These are phyloP conservation scores for Psittacula echo DNA, from an alignment of 2,797 vertebrate species.

Conservation along the genomic window DNA sequence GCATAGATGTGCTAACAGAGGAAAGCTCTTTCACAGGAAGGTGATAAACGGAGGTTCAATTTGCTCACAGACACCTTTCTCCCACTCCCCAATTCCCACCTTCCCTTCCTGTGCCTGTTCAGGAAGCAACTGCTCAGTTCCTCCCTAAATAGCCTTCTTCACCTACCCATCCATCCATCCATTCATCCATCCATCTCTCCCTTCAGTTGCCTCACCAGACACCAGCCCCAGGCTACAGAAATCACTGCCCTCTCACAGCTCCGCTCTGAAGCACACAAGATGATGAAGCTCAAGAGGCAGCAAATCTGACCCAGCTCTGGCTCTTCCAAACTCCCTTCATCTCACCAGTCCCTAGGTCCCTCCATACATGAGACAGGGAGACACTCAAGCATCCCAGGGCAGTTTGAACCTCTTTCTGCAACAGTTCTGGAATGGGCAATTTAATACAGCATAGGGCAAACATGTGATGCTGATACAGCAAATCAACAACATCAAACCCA, in stretches of 20 bases:
- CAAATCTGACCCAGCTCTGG: background rate
- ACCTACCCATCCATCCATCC: background rate
- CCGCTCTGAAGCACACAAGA: background rate
- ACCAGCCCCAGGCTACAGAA: background rate
- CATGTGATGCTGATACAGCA: background rate
- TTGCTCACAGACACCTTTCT: background rate
- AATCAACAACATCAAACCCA: background rate
- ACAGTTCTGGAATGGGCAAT: background rate
- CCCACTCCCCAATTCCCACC: background rate
- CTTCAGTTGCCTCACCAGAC: background rate
- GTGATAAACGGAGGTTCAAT: background rate
- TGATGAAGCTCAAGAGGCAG: background rate
- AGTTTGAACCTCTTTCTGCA: background rate
- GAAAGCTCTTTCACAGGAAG: background rate
- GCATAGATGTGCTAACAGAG: background rate
- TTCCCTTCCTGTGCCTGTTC: background rate
- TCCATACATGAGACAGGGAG: fast-evolving
- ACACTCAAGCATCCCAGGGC: background rate
- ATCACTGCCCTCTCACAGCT: background rate
- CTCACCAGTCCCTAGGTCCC: background rate
- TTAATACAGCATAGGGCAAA: background rate
- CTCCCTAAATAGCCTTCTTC: background rate
- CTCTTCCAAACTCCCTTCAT: background rate
- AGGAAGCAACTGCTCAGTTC: fast-evolving
- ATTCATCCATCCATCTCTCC: background rate